phyloP scores from a whole-genome alignment of 2,113 vertebrate genomes.

The Anarhynchus alexandrinus region DNA sequence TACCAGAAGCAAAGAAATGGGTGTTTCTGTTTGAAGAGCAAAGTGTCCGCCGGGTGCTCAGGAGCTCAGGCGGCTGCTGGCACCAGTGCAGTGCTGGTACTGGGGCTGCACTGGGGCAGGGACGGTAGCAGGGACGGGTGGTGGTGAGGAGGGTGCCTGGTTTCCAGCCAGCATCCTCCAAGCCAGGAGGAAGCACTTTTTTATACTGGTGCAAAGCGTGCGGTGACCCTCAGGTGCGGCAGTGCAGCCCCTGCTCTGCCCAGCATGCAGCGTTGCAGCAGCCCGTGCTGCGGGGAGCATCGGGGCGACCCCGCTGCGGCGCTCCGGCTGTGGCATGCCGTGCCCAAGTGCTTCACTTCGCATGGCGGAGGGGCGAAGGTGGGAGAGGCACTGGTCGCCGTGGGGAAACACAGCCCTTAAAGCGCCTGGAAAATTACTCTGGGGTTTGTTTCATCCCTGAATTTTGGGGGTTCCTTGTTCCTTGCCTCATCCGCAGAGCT shows the following conservation, averaged over 20 bases:
- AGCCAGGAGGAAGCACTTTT: neutral
- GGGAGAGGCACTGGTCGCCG: rapidly evolving
- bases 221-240: neutral
- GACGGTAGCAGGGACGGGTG: rapidly evolving
- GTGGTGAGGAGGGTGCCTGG: neutral
- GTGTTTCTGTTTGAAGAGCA: neutral
- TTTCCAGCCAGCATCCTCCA: neutral
- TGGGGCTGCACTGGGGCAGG: neutral
- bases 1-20: neutral
- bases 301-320: neutral
- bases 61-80: neutral
- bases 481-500: neutral
- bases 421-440: neutral
- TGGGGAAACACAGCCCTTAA: neutral
- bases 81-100: rapidly evolving
- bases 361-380: neutral
- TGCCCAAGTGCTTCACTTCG: rapidly evolving
- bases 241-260: neutral
- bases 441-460: neutral
- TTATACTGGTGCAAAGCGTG: too few species aligned
- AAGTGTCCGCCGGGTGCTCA: neutral
- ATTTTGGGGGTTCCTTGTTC: neutral
- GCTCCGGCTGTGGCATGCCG: neutral
- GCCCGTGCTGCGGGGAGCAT: neutral
- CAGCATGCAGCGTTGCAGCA: neutral